Conservation (phyloP, 2,888 invertebrate genomes). For the Balanococcus diminutus region DNA sequence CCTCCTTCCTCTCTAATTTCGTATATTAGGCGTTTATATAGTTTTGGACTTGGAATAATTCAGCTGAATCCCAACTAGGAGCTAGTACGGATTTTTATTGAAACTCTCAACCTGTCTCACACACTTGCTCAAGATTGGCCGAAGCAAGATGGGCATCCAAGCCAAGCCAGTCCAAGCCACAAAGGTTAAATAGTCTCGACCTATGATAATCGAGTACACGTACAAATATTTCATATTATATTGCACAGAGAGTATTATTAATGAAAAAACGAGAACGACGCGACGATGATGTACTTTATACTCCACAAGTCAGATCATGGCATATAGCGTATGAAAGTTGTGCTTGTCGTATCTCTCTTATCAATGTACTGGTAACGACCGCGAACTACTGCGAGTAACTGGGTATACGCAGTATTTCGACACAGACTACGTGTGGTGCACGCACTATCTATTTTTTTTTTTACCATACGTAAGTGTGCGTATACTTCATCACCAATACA, state of each 20-base stretch:
- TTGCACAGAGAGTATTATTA: neutral
- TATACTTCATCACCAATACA: neutral
- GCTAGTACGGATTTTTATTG: too few species aligned
- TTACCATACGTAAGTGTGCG: neutral
- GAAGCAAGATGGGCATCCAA: too few species aligned
- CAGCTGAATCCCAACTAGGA: too few species aligned
- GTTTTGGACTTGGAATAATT: too few species aligned
- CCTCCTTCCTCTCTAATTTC: too few species aligned
- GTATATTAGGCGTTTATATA: too few species aligned
- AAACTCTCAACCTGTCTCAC: too few species aligned
- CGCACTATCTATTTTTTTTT: neutral
- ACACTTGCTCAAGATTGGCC: too few species aligned
- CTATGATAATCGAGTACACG: neutral
- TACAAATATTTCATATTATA: neutral
- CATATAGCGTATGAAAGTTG: too few species aligned
- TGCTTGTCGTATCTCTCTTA: neutral
- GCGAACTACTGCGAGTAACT: neutral
- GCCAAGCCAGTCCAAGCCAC: too few species aligned
- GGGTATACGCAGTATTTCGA: neutral
- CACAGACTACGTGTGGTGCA: neutral
- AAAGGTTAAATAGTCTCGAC: neutral
- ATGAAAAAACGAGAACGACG: too few species aligned
- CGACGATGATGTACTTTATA: neutral
- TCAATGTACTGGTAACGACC: neutral
- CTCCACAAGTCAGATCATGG: too few species aligned